Evolutionary conservation across 1,140 invertebrate genomes (phyloP).

Genomic region (Trachelipus rathkii): DNA sequence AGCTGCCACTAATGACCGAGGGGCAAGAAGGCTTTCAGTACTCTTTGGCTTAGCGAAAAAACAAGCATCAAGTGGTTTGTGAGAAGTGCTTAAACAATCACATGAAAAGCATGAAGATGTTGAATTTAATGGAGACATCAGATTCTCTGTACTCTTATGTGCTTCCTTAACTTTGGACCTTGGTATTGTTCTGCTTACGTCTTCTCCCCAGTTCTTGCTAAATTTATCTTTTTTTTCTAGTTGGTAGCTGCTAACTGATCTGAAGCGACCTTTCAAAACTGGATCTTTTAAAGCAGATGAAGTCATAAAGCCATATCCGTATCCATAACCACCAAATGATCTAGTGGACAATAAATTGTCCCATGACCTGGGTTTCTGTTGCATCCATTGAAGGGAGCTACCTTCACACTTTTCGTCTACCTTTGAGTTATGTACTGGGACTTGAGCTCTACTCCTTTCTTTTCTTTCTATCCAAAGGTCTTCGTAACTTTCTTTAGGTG

Average conservation of each 20-base stretch:
- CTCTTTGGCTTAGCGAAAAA: conserved; percentile 45
- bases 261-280: conserved; percentile 26
- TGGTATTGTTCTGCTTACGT: conserved; percentile 1
- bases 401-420: too few relatives aligned
- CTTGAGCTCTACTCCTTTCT: too few relatives aligned
- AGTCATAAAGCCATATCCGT: conserved; percentile 63
- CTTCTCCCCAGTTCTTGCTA: conserved; percentile 26
- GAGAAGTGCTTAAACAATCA: conserved; percentile 39
- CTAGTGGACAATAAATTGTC: conserved; percentile 73
- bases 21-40: conserved; percentile 39
- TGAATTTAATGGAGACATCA: conserved; percentile 38
- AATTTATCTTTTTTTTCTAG: conserved; percentile 32
- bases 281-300: conserved; percentile 32
- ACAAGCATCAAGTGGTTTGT: conserved; percentile 38
- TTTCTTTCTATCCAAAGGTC: not conserved
- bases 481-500: not conserved
- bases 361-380: conserved; percentile 74
- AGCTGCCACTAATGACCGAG: not conserved
- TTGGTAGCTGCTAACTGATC: conserved; percentile 31
- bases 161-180: conserved; percentile 6
- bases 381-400: conserved; percentile 47
- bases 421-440: too few relatives aligned
- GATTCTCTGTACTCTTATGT: conserved; percentile 38
- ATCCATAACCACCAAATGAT: conserved; percentile 73
- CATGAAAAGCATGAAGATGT: conserved; percentile 42